These are phyloP conservation scores for Myrmecobius fasciatus DNA, from an alignment of 2,113 vertebrate species.

Conservation along the genomic window DNA sequence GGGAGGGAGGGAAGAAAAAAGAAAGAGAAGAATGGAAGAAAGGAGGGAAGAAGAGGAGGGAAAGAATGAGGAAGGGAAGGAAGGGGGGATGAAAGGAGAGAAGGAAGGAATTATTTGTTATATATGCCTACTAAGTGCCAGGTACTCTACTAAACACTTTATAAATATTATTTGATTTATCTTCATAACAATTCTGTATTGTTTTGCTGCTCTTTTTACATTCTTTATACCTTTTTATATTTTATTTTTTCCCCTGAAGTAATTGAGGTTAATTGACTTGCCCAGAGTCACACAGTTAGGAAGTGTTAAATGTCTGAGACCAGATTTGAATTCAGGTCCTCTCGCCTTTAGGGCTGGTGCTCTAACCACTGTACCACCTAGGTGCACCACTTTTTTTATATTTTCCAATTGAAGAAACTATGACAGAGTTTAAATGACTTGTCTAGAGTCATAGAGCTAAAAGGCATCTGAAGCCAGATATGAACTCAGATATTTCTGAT, in stretches of 20 bases:
- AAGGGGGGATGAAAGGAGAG: not conserved
- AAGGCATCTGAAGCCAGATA: not conserved
- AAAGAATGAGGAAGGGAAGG: not conserved
- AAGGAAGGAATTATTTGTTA: not conserved
- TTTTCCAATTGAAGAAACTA: too few relatives aligned
- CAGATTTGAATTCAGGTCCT: too few relatives aligned
- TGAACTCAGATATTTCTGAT: not conserved
- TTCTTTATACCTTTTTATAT: too few relatives aligned
- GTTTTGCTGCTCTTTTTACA: not conserved
- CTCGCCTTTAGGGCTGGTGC: too few relatives aligned
- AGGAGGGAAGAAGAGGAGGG: too few relatives aligned
- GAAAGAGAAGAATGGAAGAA: not conserved
- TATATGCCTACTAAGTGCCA: not conserved
- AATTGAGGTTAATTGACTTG: not conserved
- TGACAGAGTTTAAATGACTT: not conserved
- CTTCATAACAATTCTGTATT: not conserved
- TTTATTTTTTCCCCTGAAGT: too few relatives aligned
- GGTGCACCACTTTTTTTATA: too few relatives aligned
- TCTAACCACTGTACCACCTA: too few relatives aligned
- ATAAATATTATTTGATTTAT: not conserved
- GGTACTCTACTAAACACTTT: not conserved
- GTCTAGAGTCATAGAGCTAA: not conserved
- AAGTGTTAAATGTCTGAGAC: too few relatives aligned
- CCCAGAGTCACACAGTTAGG: not conserved
- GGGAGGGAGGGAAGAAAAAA: not conserved